phyloP scores from a whole-genome alignment of 2,797 vertebrate genomes.

The Vultur gryphus region DNA sequence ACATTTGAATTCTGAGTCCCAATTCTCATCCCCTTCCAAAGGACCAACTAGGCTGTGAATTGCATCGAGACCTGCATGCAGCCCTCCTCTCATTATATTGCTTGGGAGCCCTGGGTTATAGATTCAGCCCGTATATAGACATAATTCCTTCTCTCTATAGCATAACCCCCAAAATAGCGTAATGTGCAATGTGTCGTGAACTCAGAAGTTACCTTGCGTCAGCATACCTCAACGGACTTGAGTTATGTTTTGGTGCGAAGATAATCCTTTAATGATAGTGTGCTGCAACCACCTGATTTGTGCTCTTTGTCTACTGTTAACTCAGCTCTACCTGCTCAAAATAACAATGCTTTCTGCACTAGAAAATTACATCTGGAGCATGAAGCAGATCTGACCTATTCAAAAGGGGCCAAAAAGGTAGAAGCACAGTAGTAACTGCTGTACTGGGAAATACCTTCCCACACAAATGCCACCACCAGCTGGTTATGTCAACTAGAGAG shows the following conservation, averaged over 20 bases:
- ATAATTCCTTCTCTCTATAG: neutral
- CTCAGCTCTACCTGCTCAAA: neutral
- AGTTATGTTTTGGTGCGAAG: neutral
- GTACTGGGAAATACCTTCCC: neutral
- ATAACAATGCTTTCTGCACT: neutral
- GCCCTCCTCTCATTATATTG: neutral
- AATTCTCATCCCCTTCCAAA: neutral
- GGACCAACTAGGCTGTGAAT: neutral
- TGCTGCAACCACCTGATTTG: neutral
- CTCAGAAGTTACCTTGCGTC: neutral
- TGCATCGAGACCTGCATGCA: neutral
- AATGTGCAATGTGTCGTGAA: neutral
- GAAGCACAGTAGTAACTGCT: neutral
- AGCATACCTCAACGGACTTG: fast-evolving
- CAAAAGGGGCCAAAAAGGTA: neutral
- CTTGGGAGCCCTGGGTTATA: neutral
- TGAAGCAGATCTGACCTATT: neutral
- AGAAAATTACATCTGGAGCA: neutral
- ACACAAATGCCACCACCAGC: neutral
- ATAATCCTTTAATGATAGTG: neutral
- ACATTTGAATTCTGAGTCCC: neutral
- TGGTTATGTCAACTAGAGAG: neutral
- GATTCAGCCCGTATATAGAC: neutral
- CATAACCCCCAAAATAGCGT: neutral
- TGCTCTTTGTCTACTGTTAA: neutral